These are phyloP conservation scores for Drosophila asahinai DNA, from an alignment of 1,140 invertebrate species.

Conservation along the genomic window DNA sequence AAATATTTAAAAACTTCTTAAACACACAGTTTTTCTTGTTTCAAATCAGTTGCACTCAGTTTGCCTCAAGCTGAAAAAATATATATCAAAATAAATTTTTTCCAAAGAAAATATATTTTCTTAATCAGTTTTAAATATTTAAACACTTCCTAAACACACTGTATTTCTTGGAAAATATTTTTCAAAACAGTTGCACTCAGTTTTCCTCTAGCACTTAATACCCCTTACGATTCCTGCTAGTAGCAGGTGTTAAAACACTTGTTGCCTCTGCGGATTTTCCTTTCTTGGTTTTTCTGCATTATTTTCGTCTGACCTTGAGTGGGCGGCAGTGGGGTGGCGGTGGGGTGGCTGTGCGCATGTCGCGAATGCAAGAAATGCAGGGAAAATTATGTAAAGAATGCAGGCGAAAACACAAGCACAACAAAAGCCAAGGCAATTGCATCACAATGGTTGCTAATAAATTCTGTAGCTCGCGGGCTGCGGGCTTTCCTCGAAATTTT, in stretches of 20 bases:
- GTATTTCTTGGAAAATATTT: background rate
- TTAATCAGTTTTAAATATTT: too few species aligned
- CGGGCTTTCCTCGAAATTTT: slow-evolving; percentile 2
- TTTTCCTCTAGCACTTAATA: background rate
- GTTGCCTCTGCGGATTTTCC: slow-evolving; percentile 45
- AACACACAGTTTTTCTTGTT: too few species aligned
- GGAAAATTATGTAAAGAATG: slow-evolving; percentile 72
- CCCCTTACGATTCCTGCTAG: background rate
- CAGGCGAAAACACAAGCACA: slow-evolving; percentile 29
- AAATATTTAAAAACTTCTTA: background rate
- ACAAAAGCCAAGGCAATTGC: slow-evolving; percentile 45
- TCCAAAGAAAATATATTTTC: background rate
- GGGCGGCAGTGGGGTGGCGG: slow-evolving; percentile 15
- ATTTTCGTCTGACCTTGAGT: slow-evolving; percentile 55
- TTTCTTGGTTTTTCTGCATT: slow-evolving; percentile 29
- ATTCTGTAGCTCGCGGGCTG: slow-evolving; percentile 10
- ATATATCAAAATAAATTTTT: too few species aligned
- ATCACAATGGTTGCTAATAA: slow-evolving; percentile 40
- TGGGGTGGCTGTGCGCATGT: slow-evolving; percentile 60
- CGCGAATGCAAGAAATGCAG: slow-evolving; percentile 49
- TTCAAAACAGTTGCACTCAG: too few species aligned
- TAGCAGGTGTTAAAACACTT: slow-evolving; percentile 50
- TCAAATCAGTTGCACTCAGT: too few species aligned
- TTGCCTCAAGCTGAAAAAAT: too few species aligned
- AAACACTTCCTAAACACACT: background rate